phyloP scores from a whole-genome alignment of 2,888 invertebrate genomes.

The Candidula unifasciata region DNA sequence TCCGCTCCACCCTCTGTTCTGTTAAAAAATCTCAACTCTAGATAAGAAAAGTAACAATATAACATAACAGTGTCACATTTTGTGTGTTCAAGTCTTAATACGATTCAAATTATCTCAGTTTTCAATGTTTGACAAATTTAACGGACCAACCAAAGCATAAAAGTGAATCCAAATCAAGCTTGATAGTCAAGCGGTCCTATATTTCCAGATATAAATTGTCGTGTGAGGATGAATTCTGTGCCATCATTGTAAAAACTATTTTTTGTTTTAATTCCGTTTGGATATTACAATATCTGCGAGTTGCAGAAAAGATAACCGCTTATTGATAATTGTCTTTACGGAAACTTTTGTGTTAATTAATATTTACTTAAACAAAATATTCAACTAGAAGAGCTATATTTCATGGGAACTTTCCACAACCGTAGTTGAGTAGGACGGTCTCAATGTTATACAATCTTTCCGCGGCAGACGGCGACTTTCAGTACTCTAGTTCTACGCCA shows the following conservation, averaged over 20 bases:
- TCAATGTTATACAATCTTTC: conserved; percentile 3
- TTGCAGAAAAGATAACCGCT: too few species aligned
- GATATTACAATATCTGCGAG: too few species aligned
- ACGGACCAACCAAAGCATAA: neutral
- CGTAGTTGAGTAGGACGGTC: neutral
- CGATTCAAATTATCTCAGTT: neutral
- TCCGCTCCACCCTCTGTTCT: conserved; percentile 22
- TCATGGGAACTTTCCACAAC: neutral
- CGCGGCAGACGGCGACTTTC: neutral
- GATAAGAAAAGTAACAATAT: conserved; percentile 13
- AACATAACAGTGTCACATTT: neutral
- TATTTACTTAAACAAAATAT: too few species aligned
- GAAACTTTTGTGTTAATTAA: too few species aligned
- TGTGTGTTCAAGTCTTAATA: neutral
- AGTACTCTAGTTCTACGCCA: neutral
- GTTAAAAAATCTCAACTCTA: neutral
- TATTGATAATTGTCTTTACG: too few species aligned
- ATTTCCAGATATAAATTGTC: too few species aligned
- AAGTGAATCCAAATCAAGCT: too few species aligned
- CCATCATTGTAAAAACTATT: too few species aligned
- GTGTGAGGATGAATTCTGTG: too few species aligned
- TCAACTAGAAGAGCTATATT: neutral
- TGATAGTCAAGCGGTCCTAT: too few species aligned
- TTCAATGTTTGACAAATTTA: neutral
- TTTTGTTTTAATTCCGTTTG: too few species aligned